Conservation (phyloP, 2,888 invertebrate species). For the Athetis lepigone region DNA sequence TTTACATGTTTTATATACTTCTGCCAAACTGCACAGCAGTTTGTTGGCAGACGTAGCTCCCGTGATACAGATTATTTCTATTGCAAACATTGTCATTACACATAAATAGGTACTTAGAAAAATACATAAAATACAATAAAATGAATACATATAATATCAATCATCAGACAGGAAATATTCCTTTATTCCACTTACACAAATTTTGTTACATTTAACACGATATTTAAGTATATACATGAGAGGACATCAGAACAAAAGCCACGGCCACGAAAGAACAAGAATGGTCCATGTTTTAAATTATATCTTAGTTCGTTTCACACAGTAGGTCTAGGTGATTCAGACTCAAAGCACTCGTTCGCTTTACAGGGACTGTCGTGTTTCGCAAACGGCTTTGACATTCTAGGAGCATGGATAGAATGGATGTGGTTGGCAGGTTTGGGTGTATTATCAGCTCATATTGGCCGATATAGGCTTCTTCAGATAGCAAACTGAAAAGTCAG, state of each 20-base stretch:
- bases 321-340: conserved; percentile 54
- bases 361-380: conserved; percentile 67
- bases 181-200: background rate
- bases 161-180: too few species aligned
- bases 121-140: too few species aligned
- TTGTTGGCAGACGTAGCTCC: too few species aligned
- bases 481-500: too few species aligned
- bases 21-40: too few species aligned
- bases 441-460: background rate
- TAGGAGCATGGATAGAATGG: conserved; percentile 18
- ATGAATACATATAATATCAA: too few species aligned
- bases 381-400: conserved; percentile 59
- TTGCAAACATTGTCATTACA: too few species aligned
- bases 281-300: conserved; percentile 26
- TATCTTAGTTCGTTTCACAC: conserved; percentile 44
- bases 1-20: too few species aligned
- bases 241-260: background rate
- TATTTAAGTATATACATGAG: conserved; percentile 3
- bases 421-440: conserved; percentile 17
- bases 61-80: too few species aligned
- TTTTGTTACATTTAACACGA: background rate
- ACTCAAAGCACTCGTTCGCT: conserved; percentile 69
- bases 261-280: background rate
- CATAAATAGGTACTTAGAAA: too few species aligned
- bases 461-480: too few species aligned